A percentile compares a stretch with the other conserved stretches of the same genome.
Evolutionary conservation across 2,113 vertebrate species (phyloP).

Genomic region (Bufo bufo): DNA sequence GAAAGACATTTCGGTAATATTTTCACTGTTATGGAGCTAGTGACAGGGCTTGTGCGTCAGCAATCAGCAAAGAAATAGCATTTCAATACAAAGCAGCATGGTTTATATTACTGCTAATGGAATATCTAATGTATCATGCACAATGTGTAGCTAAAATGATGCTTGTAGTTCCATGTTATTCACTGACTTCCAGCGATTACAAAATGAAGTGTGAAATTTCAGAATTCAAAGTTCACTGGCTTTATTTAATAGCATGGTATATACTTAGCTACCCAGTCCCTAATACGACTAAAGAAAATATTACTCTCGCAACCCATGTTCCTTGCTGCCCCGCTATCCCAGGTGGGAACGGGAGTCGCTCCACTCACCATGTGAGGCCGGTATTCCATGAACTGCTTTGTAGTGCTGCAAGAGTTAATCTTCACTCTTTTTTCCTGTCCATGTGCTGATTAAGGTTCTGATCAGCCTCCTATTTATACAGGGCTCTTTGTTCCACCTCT

Average conservation of each 20-base stretch:
- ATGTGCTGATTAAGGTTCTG: no score
- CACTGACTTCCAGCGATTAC: conserved; percentile 7
- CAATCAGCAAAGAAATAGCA: conserved; percentile 34
- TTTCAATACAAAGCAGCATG: conserved; percentile 20
- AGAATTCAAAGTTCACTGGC: not conserved
- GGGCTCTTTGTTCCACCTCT: no score
- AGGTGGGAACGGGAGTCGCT: no score
- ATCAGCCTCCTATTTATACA: no score
- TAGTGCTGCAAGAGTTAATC: no score
- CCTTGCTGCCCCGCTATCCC: no score
- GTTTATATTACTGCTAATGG: conserved; percentile 33
- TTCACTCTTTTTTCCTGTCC: no score
- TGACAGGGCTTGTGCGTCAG: conserved; percentile 22
- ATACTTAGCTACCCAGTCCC: not conserved
- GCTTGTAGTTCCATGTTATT: not conserved
- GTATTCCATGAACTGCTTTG: no score
- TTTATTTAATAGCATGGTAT: not conserved
- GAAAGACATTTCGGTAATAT: conserved; percentile 27
- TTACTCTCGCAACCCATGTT: no score
- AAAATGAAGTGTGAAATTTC: not conserved
- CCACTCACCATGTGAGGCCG: not conserved
- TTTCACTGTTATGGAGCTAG: conserved; percentile 1
- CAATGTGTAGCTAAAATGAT: conserved; percentile 23
- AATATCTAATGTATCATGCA: conserved; percentile 33
- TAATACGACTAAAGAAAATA: not conserved